A percentile compares a stretch with the other conserved stretches of the same genome.
These are phyloP conservation scores for Hylyphantes graminicola DNA, from an alignment of 1,140 invertebrate species.

Conservation along the genomic window DNA sequence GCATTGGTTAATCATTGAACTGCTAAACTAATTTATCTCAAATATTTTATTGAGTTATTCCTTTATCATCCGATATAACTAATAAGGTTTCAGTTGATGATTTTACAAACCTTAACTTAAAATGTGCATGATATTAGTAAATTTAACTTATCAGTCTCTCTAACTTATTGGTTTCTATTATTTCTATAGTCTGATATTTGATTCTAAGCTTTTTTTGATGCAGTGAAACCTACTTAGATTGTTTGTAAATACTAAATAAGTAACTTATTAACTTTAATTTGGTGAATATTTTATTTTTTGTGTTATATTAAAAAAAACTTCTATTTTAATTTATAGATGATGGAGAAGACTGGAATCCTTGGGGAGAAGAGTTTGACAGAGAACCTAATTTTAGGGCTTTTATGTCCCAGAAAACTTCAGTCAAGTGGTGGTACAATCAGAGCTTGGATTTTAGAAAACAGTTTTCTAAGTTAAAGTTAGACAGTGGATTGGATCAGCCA, in stretches of 20 bases:
- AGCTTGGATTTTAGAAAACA: constrained; percentile 54
- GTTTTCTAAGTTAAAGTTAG: constrained; percentile 40
- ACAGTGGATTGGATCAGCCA: constrained; percentile 41
- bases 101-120: too few species aligned
- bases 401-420: neutral
- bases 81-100: too few species aligned
- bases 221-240: too few species aligned
- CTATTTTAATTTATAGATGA: constrained; percentile 60
- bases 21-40: too few species aligned
- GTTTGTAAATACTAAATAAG: neutral
- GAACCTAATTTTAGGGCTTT: constrained; percentile 56
- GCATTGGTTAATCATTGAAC: too few species aligned
- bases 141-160: too few species aligned
- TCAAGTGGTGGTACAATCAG: constrained; percentile 26
- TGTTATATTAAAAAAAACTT: neutral
- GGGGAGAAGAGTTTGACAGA: constrained; percentile 68
- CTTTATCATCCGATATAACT: too few species aligned
- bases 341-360: constrained; percentile 68
- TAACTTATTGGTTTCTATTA: too few species aligned
- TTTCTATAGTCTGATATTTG: too few species aligned
- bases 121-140: too few species aligned
- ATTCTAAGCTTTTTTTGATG: too few species aligned
- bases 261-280: neutral
- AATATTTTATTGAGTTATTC: too few species aligned
- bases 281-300: constrained; percentile 1